Conservation (phyloP, 2,797 vertebrate species). For the Aythya fuligula region DNA sequence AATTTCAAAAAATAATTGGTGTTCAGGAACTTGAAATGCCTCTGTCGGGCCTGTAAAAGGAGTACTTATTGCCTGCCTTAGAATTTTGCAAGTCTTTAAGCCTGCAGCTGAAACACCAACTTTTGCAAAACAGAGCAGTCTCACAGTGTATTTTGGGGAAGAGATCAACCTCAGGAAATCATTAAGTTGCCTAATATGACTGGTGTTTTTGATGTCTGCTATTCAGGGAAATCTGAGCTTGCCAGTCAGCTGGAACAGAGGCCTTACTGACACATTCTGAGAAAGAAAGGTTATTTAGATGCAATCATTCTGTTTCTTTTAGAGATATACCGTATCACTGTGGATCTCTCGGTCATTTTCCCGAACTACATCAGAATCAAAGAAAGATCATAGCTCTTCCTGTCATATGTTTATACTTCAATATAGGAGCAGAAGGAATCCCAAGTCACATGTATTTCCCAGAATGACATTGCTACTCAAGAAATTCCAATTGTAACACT, state of each 20-base stretch:
- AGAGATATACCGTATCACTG: fast-evolving
- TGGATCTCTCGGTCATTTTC: neutral
- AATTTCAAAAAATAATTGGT: neutral
- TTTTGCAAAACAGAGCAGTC: neutral
- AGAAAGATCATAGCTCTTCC: neutral
- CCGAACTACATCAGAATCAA: neutral
- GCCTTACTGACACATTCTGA: neutral
- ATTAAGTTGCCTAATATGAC: neutral
- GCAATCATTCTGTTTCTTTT: neutral
- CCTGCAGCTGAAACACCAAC: neutral
- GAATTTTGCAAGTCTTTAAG: neutral
- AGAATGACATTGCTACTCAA: neutral
- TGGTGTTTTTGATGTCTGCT: neutral
- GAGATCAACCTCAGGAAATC: neutral
- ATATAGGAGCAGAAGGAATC: neutral
- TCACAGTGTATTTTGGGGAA: neutral
- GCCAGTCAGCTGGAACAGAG: neutral
- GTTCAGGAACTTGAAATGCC: neutral
- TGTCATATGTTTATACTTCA: neutral
- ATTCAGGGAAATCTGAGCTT: neutral
- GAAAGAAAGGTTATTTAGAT: neutral
- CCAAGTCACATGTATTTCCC: neutral
- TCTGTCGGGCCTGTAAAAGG: neutral
- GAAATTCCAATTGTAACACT: neutral
- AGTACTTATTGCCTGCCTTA: neutral